Evolutionary conservation across 2,113 vertebrate genomes (phyloP), one percentile per base, ranked within the genome.

Genomic region (Chionomys nivalis): DNA sequence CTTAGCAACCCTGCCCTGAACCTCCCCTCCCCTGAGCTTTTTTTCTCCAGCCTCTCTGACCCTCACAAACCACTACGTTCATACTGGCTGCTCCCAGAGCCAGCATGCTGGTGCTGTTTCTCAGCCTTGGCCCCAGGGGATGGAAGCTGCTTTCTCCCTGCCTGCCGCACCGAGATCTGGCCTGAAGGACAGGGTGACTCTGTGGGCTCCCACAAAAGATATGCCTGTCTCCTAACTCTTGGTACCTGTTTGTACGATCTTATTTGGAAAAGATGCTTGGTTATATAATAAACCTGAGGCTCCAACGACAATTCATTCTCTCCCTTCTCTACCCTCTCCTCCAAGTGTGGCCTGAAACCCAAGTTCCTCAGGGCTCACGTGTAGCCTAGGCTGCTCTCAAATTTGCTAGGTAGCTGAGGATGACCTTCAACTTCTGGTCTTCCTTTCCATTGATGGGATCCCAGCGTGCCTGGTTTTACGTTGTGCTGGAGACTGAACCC

Each of bases 201-300:
- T 66, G 19, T 14, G 52, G 58, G 49, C 72, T 49, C 44, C 39
- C 31, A 70, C 13, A 10, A 88, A 55, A 72, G 77, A 81, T 58
- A 49, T 58, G 63, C 47, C 26, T 7, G 63, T 36, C 52, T 89
- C n/a, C 58, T 81, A 76, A 44, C 31, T 61, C 36, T 58, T 58
- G 28, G 63, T 55, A 36, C 70, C 75, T 90, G 73, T 39, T 58
- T 52, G 39, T 83, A 6, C 52, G 52, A 91, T 77, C 90, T 75
- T 83, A 75, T 52, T n/a, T 85, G 76, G 87, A 52, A 92, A 95
- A 49, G 39, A 63, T 92, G 16, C 72, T 90, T 78, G 63, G 2
- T 17, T 26, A 61, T 58, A 21, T 31, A 47, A 82, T 78, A 90
- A 95, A 33, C 28, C 36, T 73, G 44, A 88, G 55, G 47, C 61